Evolutionary conservation across 2,888 invertebrate species (phyloP).

Genomic region (Cantharis lateralis): DNA sequence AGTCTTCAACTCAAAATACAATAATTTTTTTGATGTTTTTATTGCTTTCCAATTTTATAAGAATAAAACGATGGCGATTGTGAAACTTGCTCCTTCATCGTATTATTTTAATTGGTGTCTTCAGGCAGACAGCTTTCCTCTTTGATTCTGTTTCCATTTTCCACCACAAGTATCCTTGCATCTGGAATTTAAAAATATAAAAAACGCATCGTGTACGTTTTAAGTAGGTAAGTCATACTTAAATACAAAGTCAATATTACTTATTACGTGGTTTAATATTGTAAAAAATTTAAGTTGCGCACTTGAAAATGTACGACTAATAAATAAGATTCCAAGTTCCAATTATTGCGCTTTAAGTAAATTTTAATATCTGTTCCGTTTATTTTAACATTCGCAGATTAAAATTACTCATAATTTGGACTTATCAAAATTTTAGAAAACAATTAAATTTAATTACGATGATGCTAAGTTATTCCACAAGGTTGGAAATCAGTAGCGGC

Average conservation of each 20-base stretch:
- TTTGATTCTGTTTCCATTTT: conserved; percentile 20
- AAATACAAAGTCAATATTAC: not conserved
- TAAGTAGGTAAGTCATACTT: not conserved
- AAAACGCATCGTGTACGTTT: too few species aligned
- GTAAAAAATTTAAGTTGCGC: not conserved
- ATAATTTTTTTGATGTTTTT: not conserved
- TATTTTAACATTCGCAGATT: not conserved
- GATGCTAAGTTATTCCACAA: not conserved
- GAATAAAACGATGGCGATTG: not conserved
- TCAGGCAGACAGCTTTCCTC: conserved; percentile 28
- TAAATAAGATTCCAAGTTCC: not conserved
- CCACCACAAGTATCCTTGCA: conserved; percentile 29
- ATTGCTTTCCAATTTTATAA: not conserved
- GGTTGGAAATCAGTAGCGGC: too few species aligned
- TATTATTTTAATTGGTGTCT: conserved; percentile 15
- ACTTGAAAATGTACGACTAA: not conserved
- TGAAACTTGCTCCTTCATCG: not conserved
- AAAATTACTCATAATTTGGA: not conserved
- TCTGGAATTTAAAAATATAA: conserved; percentile 5
- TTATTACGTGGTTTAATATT: not conserved
- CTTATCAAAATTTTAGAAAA: too few species aligned
- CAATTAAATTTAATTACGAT: not conserved
- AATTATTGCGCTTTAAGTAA: too few species aligned
- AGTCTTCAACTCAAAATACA: not conserved
- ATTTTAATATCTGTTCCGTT: not conserved